Evolutionary conservation across 2,113 vertebrate genomes (phyloP).

Genomic region (Nerophis ophidion): DNA sequence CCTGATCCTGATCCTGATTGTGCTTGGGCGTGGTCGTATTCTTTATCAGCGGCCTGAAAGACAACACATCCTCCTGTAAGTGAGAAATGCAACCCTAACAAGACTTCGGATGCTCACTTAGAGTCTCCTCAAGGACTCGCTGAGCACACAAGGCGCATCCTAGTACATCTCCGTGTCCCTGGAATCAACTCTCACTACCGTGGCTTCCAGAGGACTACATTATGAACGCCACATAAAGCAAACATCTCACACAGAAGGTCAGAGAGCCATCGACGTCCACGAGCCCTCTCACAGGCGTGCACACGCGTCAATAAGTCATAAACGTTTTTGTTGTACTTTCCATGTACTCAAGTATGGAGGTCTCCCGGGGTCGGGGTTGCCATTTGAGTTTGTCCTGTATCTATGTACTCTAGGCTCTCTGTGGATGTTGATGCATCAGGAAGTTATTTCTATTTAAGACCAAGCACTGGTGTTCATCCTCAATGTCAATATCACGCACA

Average conservation of each 20-base stretch:
- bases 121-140: conserved; percentile 7
- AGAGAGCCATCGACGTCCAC: neutral
- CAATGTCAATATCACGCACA: neutral
- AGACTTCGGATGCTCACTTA: conserved; percentile 22
- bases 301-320: conserved; percentile 5
- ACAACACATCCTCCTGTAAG: neutral
- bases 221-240: conserved; percentile 37
- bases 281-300: conserved; percentile 1
- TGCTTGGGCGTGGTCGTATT: neutral
- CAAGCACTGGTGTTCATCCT: neutral
- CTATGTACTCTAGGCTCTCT: neutral
- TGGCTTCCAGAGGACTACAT: conserved; percentile 19
- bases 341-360: neutral
- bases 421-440: neutral
- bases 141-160: neutral
- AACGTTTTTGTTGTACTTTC: neutral
- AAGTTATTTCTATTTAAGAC: no score
- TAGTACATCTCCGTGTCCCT: conserved; percentile 15
- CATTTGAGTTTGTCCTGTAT: neutral
- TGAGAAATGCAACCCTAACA: neutral
- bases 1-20: neutral
- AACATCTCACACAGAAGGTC: conserved; percentile 25
- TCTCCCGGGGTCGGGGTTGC: neutral
- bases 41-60: conserved; percentile 5
- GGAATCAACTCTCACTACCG: conserved; percentile 18